phyloP scores from a whole-genome alignment of 1,140 invertebrate species.

The Scaptomyza montana region DNA sequence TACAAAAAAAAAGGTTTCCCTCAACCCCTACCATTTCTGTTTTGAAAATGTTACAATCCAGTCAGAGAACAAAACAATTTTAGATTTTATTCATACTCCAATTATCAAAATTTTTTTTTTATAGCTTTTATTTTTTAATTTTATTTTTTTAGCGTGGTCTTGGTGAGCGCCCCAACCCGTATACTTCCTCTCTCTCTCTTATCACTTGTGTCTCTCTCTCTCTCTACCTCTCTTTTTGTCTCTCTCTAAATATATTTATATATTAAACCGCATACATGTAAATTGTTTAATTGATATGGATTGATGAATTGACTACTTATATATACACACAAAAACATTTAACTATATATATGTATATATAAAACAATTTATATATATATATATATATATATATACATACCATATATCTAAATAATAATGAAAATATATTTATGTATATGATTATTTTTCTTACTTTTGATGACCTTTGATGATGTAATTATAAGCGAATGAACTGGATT shows the following conservation, averaged over 20 bases:
- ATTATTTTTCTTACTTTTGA: conserved; percentile 75
- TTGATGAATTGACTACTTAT: conserved; percentile 54
- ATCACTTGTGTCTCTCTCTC: conserved; percentile 19
- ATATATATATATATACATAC: conserved; percentile 53
- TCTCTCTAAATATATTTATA: conserved; percentile 62
- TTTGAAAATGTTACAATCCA: not conserved
- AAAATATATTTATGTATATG: conserved; percentile 69
- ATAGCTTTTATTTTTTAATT: conserved; percentile 16
- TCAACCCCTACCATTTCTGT: not conserved
- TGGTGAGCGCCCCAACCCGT: conserved; percentile 66
- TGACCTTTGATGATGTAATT: conserved; percentile 80
- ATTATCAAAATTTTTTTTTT: conserved; percentile 2
- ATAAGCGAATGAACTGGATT: conserved; percentile 81
- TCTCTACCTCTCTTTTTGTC: conserved; percentile 57
- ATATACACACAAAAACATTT: conserved; percentile 18
- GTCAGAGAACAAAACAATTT: too few species aligned
- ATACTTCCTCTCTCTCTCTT: conserved; percentile 60
- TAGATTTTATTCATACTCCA: too few species aligned
- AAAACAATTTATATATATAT: conserved; percentile 51
- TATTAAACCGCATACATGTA: conserved; percentile 55
- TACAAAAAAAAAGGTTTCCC: too few species aligned
- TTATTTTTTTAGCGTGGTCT: conserved; percentile 62
- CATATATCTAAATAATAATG: conserved; percentile 40
- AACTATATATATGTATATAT: conserved; percentile 28
- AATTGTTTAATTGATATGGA: conserved; percentile 55